These are phyloP conservation scores for Synergus itoensis DNA, from an alignment of 2,888 invertebrate species.

Conservation along the genomic window DNA sequence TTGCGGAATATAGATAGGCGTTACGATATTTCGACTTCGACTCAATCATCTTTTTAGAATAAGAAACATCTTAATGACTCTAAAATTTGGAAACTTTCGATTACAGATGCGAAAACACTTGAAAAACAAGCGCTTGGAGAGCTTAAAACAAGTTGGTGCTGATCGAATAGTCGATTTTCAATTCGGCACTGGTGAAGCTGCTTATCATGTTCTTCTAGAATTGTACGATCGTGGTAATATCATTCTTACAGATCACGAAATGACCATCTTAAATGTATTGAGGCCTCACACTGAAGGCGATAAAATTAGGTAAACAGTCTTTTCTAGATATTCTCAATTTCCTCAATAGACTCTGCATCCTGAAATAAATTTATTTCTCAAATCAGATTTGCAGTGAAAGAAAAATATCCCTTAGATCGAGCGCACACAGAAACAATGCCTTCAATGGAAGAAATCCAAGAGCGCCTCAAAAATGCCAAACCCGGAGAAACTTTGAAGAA, in stretches of 20 bases:
- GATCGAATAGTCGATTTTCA: constrained; percentile 97
- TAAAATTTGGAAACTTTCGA: constrained; percentile 36
- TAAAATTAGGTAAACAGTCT: constrained; percentile 82
- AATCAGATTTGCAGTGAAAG: constrained; percentile 91
- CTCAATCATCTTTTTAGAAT: too few relatives aligned
- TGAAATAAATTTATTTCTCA: background rate
- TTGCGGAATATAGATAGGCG: too few relatives aligned
- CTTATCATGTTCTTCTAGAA: constrained; percentile 97
- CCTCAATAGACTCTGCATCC: background rate
- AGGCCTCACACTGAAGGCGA: constrained; percentile 95
- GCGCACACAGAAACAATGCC: constrained; percentile 83
- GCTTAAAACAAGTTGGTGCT: constrained; percentile 90
- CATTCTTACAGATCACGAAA: constrained; percentile 93
- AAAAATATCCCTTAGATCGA: constrained; percentile 91
- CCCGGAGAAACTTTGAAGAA: constrained; percentile 89
- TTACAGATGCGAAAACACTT: constrained; percentile 95
- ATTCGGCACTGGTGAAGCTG: constrained; percentile 95
- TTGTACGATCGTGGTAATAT: constrained; percentile 98
- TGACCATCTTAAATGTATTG: constrained; percentile 94
- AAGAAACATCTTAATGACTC: background rate
- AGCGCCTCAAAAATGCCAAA: constrained; percentile 83
- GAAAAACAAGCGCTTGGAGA: constrained; percentile 95
- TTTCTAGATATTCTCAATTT: background rate
- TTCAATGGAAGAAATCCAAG: constrained; percentile 80
- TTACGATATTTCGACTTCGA: too few relatives aligned